These are phyloP conservation scores for Pygmarrhopalites habei DNA, from an alignment of 1,140 invertebrate genomes.

Conservation along the genomic window DNA sequence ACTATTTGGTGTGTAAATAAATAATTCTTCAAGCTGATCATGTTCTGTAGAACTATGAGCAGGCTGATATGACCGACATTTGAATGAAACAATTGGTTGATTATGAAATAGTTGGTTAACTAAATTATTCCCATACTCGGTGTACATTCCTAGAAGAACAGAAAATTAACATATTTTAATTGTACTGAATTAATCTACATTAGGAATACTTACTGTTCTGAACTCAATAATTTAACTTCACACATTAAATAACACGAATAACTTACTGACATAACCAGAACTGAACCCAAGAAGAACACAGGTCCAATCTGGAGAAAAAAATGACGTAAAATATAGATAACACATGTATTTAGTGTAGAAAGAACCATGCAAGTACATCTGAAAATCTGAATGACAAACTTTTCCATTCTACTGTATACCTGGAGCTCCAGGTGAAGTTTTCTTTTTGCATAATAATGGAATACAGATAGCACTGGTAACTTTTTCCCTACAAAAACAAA, in stretches of 20 bases:
- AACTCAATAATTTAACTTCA: no score
- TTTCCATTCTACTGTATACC: no score
- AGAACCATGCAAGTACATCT: no score
- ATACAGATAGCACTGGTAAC: conserved; percentile 54
- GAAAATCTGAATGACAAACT: no score
- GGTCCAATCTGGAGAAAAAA: conserved; percentile 94
- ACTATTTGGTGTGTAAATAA: no score
- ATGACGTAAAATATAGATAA: no score
- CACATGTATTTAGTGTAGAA: no score
- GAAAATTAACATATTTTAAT: no score
- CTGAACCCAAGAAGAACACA: conserved; percentile 80
- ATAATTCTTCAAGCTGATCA: conserved; percentile 68
- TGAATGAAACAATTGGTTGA: conserved; percentile 67
- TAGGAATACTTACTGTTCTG: no score
- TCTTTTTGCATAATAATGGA: conserved; percentile 59
- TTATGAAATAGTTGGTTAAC: conserved; percentile 77
- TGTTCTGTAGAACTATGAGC: conserved; percentile 50
- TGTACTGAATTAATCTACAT: no score
- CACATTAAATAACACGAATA: no score
- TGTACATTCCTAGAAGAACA: no score
- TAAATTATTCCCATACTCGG: conserved; percentile 71
- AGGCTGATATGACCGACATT: conserved; percentile 68
- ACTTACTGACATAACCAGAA: conserved; percentile 71
- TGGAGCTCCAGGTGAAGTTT: conserved; percentile 55
- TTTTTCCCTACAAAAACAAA: conserved; percentile 47